These are phyloP conservation scores for Shinisaurus crocodilurus DNA, from an alignment of 2,113 vertebrate species.

Conservation along the genomic window DNA sequence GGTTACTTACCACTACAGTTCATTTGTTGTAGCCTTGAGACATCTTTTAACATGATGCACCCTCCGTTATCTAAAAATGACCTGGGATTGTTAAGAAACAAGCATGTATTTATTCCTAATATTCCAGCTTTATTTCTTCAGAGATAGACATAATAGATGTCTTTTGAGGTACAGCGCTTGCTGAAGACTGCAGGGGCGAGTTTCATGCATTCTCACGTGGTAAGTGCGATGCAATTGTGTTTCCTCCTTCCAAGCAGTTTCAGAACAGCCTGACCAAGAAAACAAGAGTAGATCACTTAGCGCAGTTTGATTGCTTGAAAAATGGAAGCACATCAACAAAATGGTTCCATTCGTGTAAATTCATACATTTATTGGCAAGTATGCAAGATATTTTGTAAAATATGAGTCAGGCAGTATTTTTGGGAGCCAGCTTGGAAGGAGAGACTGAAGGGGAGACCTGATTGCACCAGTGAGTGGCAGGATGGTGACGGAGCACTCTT, in stretches of 20 bases:
- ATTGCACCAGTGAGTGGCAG: no score
- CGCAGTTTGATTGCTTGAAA: background rate
- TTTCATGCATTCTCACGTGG: conserved; percentile 28
- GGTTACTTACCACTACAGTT: no score
- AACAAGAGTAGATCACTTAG: background rate
- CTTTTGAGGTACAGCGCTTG: conserved; percentile 17
- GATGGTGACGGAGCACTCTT: no score
- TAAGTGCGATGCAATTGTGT: accelerated
- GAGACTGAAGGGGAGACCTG: background rate
- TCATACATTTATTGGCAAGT: background rate
- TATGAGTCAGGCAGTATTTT: background rate
- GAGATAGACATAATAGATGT: conserved; percentile 16
- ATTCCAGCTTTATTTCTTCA: background rate
- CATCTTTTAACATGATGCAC: no score
- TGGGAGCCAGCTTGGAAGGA: background rate
- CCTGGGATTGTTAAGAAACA: background rate
- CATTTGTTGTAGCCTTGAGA: no score
- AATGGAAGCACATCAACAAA: background rate
- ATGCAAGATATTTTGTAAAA: background rate
- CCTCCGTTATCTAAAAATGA: no score
- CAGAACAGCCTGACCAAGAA: conserved; percentile 19
- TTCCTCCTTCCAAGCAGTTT: conserved; percentile 47
- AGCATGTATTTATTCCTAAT: background rate
- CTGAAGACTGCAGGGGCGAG: conserved; percentile 19
- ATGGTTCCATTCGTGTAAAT: background rate